Evolutionary conservation across 2,888 invertebrate genomes (phyloP), one percentile per base, ranked within the genome.

Genomic region (Molanna angustata): DNA sequence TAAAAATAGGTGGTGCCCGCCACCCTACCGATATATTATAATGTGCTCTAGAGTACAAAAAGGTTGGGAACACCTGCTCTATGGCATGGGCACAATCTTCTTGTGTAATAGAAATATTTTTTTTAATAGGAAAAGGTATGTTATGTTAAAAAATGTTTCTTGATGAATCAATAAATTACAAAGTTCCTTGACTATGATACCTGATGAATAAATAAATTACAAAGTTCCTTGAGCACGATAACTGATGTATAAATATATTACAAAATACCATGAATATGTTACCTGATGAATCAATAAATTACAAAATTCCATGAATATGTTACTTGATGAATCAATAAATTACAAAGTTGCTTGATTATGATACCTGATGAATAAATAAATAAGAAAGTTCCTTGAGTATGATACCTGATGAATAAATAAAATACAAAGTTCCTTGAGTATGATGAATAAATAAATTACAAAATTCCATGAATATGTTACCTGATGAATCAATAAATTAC

Each of bases 141-240:
- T n/a, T n/a, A n/a, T n/a, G n/a, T n/a, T n/a, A n/a, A n/a, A 27
- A 37, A n/a, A 37, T 16, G 33, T 66, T 72, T 89, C 91, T 82
- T 90, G 88, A 64, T 88, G 83, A 64, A 96, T 93, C 49, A 95
- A 79, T 63, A 95, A 76, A 76, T 97, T 97, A 67, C 89, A 88
- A 61, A 94, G 88, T 73, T 95, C 91, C 64, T 88, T 89, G 27
- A 27, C 6, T 7, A 27, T 27, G 7, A 27, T 27, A 27, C 27
- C 11, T 27, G 27, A 27, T 27, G 27, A 7, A 27, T 27, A 7
- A 27, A 27, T 7, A 27, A 11, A 27, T 27, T 27, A 11, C 27
- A 27, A 27, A 27, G 27, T 11, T 27, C 27, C 11, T 49, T 14
- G 14, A 21, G 35, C 16, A 18, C n/a, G 17, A 11, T 9, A 13